A percentile compares a stretch with the other conserved stretches of the same genome.
phyloP scores from a whole-genome alignment of 1,140 invertebrate species.

The Drosophila simulans region DNA sequence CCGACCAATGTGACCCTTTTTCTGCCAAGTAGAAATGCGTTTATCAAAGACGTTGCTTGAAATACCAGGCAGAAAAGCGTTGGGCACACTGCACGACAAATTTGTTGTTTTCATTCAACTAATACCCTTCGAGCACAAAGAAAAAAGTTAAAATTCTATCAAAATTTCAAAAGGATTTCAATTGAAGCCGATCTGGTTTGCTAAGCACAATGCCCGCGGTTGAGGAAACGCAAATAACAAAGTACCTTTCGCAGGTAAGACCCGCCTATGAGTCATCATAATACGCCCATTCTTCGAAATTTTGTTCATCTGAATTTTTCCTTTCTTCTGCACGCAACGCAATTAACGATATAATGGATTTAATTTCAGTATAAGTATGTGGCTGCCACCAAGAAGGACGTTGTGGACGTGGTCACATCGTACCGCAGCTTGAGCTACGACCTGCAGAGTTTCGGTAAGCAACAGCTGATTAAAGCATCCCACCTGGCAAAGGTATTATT shows the following conservation, averaged over 20 bases:
- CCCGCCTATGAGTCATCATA: slow-evolving; percentile 57
- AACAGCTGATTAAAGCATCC: slow-evolving; percentile 2
- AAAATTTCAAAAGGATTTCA: slow-evolving; percentile 5
- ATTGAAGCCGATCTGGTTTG: slow-evolving; percentile 2
- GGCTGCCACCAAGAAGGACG: slow-evolving; percentile 77
- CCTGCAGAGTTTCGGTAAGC: slow-evolving; percentile 74
- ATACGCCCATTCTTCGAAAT: slow-evolving; percentile 17
- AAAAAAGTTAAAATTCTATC: neutral
- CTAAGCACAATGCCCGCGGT: slow-evolving; percentile 55
- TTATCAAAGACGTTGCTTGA: too few species aligned
- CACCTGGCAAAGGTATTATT: neutral
- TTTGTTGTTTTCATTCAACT: slow-evolving; percentile 31
- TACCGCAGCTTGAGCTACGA: slow-evolving; percentile 74
- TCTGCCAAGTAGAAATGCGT: neutral
- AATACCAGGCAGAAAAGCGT: neutral
- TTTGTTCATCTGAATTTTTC: neutral
- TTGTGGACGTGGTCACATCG: slow-evolving; percentile 71
- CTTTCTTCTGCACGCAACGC: slow-evolving; percentile 46
- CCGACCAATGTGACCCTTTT: neutral
- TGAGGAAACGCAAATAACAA: slow-evolving; percentile 75
- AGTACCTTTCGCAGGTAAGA: slow-evolving; percentile 72
- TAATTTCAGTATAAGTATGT: slow-evolving; percentile 78
- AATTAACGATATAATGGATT: slow-evolving; percentile 15
- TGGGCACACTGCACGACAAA: neutral
- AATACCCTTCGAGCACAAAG: slow-evolving; percentile 4